Evolutionary conservation across 2,888 invertebrate species (phyloP).

Genomic region (Lasiommata megera): DNA sequence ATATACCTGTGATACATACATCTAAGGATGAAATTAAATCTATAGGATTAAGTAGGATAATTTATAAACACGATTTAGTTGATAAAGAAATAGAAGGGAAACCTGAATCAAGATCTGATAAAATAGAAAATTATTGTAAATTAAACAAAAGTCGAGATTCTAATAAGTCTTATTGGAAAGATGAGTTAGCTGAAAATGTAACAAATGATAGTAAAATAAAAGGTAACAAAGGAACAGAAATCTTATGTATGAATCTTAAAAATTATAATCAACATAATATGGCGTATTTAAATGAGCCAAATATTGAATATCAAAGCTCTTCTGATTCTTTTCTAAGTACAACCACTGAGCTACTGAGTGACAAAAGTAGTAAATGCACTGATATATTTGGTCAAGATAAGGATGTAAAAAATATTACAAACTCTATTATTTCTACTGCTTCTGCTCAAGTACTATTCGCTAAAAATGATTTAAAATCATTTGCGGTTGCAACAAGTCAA

Average conservation of each 20-base stretch:
- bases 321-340: conserved; percentile 67
- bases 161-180: conserved; percentile 52
- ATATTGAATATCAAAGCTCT: conserved; percentile 48
- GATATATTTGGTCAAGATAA: conserved; percentile 37
- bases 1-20: conserved; percentile 71
- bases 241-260: conserved; percentile 35
- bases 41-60: conserved; percentile 66
- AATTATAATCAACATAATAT: conserved; percentile 35
- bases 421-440: conserved; percentile 31
- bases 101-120: conserved; percentile 71
- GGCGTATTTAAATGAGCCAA: conserved; percentile 36
- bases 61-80: conserved; percentile 52
- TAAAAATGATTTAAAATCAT: conserved; percentile 40
- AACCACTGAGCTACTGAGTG: conserved; percentile 47
- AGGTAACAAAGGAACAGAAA: conserved; percentile 32
- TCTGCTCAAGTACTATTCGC: conserved; percentile 47
- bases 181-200: conserved; percentile 41
- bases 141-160: conserved; percentile 75
- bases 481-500: conserved; percentile 33
- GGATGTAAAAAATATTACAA: conserved; percentile 36
- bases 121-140: conserved; percentile 77
- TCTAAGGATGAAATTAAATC: conserved; percentile 65
- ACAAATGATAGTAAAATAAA: conserved; percentile 29
- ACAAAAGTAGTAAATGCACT: conserved; percentile 42
- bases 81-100: conserved; percentile 48